Evolutionary conservation across 2,113 vertebrate species (phyloP).

Genomic region (Phylloscopus trochiloides): DNA sequence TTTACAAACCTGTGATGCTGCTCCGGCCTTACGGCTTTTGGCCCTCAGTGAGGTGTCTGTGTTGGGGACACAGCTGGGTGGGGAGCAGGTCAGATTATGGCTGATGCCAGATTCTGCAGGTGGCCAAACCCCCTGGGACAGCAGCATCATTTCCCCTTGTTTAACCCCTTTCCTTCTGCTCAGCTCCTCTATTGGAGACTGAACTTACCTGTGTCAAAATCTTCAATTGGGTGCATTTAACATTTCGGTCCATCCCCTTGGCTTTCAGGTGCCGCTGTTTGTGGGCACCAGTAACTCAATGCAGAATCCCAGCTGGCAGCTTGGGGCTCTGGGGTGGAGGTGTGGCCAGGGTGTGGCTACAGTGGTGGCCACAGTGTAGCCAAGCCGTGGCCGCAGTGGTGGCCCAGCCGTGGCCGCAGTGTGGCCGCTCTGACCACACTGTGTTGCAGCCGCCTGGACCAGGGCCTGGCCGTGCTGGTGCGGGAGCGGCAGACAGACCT

Average conservation of each 20-base stretch:
- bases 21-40: not conserved
- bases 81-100: not conserved
- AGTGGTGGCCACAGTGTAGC: fast-evolving
- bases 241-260: fast-evolving
- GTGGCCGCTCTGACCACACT: not conserved
- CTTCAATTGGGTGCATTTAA: not conserved
- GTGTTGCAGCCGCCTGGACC: constrained; percentile 87
- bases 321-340: not conserved
- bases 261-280: not conserved
- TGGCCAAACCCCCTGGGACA: not conserved
- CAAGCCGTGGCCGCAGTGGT: too few species aligned
- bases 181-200: fast-evolving
- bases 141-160: not conserved
- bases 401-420: not conserved
- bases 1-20: not conserved
- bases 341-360: not conserved
- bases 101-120: not conserved
- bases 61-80: not conserved
- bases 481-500: constrained; percentile 87
- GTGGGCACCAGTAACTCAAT: not conserved
- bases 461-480: constrained; percentile 85
- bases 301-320: not conserved
- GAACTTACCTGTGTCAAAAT: not conserved
- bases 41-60: not conserved
- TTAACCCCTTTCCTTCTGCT: not conserved